Conservation (phyloP, 2,113 vertebrate genomes). For the Xyliphius kryptos region DNA sequence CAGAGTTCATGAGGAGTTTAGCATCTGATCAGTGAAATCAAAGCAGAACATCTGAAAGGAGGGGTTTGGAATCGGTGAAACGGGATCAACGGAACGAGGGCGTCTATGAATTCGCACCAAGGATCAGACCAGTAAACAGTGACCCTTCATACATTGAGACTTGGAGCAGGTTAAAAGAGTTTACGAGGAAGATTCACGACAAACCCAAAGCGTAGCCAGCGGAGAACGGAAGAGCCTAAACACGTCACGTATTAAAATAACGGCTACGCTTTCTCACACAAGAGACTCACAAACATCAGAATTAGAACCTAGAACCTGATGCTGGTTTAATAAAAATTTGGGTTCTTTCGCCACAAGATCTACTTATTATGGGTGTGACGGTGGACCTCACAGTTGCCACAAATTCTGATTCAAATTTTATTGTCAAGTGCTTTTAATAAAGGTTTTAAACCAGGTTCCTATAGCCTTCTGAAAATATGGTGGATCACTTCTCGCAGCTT, state of each 20-base stretch:
- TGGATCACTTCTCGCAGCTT: no score
- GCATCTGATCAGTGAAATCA: not conserved
- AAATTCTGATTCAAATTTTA: no score
- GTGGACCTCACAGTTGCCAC: no score
- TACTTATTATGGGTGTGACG: no score
- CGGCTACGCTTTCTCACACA: no score
- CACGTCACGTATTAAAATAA: not conserved
- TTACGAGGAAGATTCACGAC: not conserved
- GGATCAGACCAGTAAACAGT: not conserved
- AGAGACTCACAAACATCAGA: no score
- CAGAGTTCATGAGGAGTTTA: not conserved
- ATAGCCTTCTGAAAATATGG: no score
- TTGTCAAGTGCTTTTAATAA: no score
- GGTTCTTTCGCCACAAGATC: no score
- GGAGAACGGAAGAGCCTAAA: not conserved
- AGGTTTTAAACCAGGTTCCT: no score
- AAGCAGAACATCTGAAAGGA: not conserved
- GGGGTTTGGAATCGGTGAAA: not conserved
- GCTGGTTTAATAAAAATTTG: no score
- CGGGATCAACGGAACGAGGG: conserved; percentile 1
- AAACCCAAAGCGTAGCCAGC: not conserved
- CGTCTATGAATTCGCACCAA: not conserved
- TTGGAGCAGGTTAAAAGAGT: conserved; percentile 16
- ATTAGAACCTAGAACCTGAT: no score
- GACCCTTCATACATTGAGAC: not conserved